phyloP scores from a whole-genome alignment of 2,888 invertebrate species.

The Scaptodrosophila latifasciaeformis region DNA sequence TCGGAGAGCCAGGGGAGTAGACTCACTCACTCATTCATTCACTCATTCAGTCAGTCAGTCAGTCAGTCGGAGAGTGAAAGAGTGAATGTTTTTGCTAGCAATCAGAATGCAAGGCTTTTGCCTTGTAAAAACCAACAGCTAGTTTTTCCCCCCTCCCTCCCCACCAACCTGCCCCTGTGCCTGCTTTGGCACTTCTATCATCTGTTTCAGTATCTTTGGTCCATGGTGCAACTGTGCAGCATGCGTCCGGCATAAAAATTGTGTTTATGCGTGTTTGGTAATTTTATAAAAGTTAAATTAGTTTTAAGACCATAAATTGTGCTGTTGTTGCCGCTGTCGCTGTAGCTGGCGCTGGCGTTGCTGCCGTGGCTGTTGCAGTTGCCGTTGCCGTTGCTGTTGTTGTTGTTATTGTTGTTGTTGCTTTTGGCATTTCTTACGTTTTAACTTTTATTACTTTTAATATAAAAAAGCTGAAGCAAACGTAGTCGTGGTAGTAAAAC shows the following conservation, averaged over 20 bases:
- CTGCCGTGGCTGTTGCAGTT: not conserved
- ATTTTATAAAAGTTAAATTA: constrained; percentile 69
- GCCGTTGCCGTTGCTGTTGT: not conserved
- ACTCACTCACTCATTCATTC: no score
- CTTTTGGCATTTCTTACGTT: constrained; percentile 40
- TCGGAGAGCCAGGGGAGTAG: no score
- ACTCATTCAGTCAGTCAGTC: no score
- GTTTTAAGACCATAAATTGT: constrained; percentile 69
- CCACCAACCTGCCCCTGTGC: not conserved
- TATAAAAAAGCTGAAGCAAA: constrained; percentile 57
- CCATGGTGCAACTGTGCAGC: constrained; percentile 35
- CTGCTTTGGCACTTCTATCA: no score
- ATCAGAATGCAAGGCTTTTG: no score
- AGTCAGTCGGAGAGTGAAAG: no score
- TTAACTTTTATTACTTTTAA: constrained; percentile 68
- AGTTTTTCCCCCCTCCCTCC: no score
- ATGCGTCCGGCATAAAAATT: constrained; percentile 68
- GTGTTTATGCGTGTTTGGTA: constrained; percentile 69
- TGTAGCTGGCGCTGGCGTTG: constrained; percentile 5
- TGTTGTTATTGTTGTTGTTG: constrained; percentile 4
- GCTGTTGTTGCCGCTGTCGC: constrained; percentile 22
- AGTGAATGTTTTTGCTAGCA: no score
- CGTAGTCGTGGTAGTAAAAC: constrained; percentile 45
- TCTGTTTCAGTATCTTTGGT: not conserved
- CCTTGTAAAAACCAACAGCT: no score